Percentiles rank a stretch among this genome's conserved stretches.
phyloP scores from a whole-genome alignment of 2,888 invertebrate genomes.

The Drosophila paranaensis region DNA sequence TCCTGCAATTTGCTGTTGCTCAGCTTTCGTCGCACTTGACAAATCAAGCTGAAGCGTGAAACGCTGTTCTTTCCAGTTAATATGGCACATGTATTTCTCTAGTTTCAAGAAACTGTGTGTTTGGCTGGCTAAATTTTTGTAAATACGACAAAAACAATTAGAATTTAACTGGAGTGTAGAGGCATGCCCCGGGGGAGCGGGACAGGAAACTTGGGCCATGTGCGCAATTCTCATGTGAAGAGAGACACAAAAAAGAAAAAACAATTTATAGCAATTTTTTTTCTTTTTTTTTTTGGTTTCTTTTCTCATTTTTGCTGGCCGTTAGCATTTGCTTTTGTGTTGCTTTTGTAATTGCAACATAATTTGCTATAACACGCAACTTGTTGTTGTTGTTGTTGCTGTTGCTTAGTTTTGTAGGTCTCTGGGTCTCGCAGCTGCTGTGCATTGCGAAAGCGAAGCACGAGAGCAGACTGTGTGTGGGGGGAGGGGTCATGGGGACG shows the following conservation, averaged over 20 bases:
- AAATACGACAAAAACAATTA: slow-evolving; percentile 60
- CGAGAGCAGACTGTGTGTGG: neutral
- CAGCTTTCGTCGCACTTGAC: slow-evolving; percentile 53
- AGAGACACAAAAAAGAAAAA: slow-evolving; percentile 23
- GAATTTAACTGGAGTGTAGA: slow-evolving; percentile 46
- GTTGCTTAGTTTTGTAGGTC: slow-evolving; percentile 69
- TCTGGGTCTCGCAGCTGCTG: slow-evolving; percentile 74
- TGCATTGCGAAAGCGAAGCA: slow-evolving; percentile 37
- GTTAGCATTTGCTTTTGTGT: slow-evolving; percentile 65
- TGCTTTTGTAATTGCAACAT: slow-evolving; percentile 80
- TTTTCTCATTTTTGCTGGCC: slow-evolving; percentile 45
- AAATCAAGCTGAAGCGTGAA: slow-evolving; percentile 58
- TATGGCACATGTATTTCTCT: slow-evolving; percentile 16
- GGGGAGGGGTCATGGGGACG: neutral
- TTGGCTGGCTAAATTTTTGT: slow-evolving; percentile 28
- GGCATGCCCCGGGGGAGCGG: neutral
- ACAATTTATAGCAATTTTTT: slow-evolving; percentile 22
- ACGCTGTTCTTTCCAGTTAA: slow-evolving; percentile 26
- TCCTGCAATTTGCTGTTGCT: slow-evolving; percentile 66
- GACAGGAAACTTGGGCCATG: slow-evolving; percentile 30
- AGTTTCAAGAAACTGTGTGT: slow-evolving; percentile 19
- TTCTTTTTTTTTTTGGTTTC: slow-evolving; percentile 25
- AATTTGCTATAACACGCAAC: slow-evolving; percentile 77
- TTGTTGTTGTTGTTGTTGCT: slow-evolving; percentile 46
- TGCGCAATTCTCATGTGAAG: slow-evolving; percentile 60